Evolutionary conservation across 1,140 invertebrate genomes (phyloP).

Genomic region (Homalodisca vitripennis): DNA sequence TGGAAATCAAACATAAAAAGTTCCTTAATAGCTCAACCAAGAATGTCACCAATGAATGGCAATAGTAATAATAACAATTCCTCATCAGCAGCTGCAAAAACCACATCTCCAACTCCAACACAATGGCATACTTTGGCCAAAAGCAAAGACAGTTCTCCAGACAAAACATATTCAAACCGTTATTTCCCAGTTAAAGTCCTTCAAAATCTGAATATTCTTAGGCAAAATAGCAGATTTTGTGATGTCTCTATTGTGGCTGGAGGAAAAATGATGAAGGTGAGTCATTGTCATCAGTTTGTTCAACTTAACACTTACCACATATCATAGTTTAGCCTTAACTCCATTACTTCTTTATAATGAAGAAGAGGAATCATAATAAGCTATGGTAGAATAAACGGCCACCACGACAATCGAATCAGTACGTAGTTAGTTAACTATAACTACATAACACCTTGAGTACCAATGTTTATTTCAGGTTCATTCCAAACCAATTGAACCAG

Average conservation of each 20-base stretch:
- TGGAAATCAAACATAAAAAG: too few relatives aligned
- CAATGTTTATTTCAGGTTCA: too few relatives aligned
- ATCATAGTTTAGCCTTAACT: not conserved
- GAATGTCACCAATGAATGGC: slow-evolving; percentile 6
- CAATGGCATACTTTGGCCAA: slow-evolving; percentile 26
- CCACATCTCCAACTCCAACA: slow-evolving; percentile 5
- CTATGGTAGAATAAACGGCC: too few relatives aligned
- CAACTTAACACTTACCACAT: not conserved
- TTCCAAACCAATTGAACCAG: too few relatives aligned
- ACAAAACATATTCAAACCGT: slow-evolving; percentile 30
- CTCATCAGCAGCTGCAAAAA: not conserved
- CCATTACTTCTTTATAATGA: not conserved
- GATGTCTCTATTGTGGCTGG: slow-evolving; percentile 76
- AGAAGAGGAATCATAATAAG: too few relatives aligned
- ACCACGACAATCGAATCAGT: not conserved
- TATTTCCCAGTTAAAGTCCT: slow-evolving; percentile 52
- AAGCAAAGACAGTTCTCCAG: slow-evolving; percentile 21
- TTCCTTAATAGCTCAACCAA: too few relatives aligned
- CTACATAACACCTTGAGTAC: not conserved
- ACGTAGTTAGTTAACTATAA: too few relatives aligned
- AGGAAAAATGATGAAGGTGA: slow-evolving; percentile 59
- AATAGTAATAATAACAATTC: slow-evolving; percentile 2
- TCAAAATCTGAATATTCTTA: slow-evolving; percentile 67
- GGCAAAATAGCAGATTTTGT: slow-evolving; percentile 70
- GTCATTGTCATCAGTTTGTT: slow-evolving; percentile 22